Percentiles rank a stretch among this genome's conserved stretches.
These are phyloP conservation scores for Cephalopachus bancanus DNA, from an alignment of 2,797 vertebrate genomes.

Conservation along the genomic window DNA sequence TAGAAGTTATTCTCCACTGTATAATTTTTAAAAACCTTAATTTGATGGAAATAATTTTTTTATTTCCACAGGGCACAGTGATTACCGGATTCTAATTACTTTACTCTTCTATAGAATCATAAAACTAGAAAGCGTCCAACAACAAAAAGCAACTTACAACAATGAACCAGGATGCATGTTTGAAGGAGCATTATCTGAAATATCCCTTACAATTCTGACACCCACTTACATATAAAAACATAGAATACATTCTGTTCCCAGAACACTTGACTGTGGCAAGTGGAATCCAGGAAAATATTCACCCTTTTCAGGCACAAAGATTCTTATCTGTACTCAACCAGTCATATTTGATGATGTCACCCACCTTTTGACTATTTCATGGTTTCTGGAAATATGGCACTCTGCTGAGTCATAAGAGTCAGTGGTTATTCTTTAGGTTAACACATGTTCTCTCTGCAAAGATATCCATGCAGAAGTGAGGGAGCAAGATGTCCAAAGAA, in stretches of 20 bases:
- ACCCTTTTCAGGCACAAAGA: conserved; percentile 11
- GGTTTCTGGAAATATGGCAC: neutral
- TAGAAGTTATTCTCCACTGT: conserved; percentile 29
- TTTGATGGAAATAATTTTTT: neutral
- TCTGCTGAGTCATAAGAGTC: neutral
- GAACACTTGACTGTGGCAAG: neutral
- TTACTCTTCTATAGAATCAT: neutral
- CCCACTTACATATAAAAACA: neutral
- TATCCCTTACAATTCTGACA: conserved; percentile 57
- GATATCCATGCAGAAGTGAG: neutral
- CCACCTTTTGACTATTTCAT: neutral
- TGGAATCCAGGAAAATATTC: neutral
- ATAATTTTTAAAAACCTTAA: conserved; percentile 3
- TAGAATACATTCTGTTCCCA: neutral
- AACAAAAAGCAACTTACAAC: neutral
- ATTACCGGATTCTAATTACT: neutral
- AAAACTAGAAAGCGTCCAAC: neutral
- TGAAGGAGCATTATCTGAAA: conserved; percentile 41
- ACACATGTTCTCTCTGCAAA: neutral
- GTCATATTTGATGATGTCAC: neutral
- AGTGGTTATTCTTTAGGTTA: neutral
- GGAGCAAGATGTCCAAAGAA: neutral
- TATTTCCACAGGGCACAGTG: neutral
- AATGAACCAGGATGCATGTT: neutral
- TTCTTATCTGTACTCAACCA: neutral